These are phyloP conservation scores for Sinohyriopsis cumingii DNA, from an alignment of 2,888 invertebrate species.

Conservation along the genomic window DNA sequence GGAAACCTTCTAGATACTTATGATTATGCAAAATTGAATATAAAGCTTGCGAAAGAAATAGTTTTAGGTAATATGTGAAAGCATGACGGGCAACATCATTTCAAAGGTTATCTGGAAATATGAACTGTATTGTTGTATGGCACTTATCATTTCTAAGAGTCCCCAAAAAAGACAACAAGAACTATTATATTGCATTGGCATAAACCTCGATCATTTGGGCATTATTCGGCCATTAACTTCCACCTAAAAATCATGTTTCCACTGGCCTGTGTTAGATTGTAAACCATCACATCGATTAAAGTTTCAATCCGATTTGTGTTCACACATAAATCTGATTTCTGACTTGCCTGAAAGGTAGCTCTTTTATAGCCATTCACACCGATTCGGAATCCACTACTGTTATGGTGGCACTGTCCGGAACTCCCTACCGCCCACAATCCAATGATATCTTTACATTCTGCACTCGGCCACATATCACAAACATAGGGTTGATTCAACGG, in stretches of 20 bases:
- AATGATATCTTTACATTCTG: slow-evolving; percentile 25
- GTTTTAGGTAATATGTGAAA: no score
- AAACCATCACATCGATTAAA: fast-evolving
- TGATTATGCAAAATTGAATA: neutral
- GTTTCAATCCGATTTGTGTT: no score
- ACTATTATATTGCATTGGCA: neutral
- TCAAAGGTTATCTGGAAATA: no score
- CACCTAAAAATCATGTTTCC: no score
- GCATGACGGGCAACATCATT: no score
- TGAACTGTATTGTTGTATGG: no score
- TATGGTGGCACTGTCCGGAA: slow-evolving; percentile 29
- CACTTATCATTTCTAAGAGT: neutral
- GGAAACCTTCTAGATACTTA: neutral
- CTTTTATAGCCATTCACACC: slow-evolving; percentile 26
- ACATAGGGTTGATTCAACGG: slow-evolving; percentile 11
- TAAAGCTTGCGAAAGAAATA: no score
- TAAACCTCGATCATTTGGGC: no score
- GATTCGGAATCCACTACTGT: slow-evolving; percentile 32
- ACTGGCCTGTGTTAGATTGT: no score
- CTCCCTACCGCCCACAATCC: slow-evolving; percentile 39
- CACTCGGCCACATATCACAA: slow-evolving; percentile 11
- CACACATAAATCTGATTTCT: neutral
- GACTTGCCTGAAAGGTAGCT: slow-evolving; percentile 29
- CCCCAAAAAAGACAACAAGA: neutral
- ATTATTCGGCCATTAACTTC: no score